Evolutionary conservation across 2,888 invertebrate genomes (phyloP), one percentile per base, ranked within the genome.

Genomic region (Dichetophora obliterata): DNA sequence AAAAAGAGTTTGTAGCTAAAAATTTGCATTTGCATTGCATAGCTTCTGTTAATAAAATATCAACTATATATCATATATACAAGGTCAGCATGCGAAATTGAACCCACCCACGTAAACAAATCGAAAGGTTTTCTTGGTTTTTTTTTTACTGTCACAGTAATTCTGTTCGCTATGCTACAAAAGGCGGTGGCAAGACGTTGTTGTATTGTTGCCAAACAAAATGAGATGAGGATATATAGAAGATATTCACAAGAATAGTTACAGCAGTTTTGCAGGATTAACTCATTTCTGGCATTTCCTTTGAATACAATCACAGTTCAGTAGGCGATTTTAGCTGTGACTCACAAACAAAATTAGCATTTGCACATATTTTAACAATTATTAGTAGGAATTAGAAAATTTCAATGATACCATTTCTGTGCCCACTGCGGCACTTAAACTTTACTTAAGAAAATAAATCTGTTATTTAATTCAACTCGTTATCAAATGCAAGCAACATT

Each of bases 101-200:
- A 59, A 59, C 57, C 57, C 57, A 27, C 57, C 57, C 57, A 59
- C 8, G 57, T 24, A 59, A 59, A 59, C 57, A 24, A 59, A 27
- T 22, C 19, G 57, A 24, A 5, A 43, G 24, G 9, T 59, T 59
- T 24, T 27, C 24, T 59, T 59, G 14, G 14, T 59, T 24, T 24
- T 24, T 14, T 59, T 24, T 24, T 24, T 0, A 11, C 57, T 24
- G 19, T 0, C 22, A 59, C 2, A 24, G 24, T 59, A 22, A 8
- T 1, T 54, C 8, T 54, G 54, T 43, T 43, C 43, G 43, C 11
- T 43, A 43, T 43, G 43, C 43, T 43, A 43, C 14, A 43, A 43
- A 43, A 43, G 43, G 43, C 43, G 43, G 43, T 43, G 43, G 43
- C 11, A 43, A 43, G 43, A 43, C 57, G 24, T 5, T 59, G 24